Evolutionary conservation across 2,113 vertebrate genomes (phyloP).

Genomic region (Menidia beryllina): DNA sequence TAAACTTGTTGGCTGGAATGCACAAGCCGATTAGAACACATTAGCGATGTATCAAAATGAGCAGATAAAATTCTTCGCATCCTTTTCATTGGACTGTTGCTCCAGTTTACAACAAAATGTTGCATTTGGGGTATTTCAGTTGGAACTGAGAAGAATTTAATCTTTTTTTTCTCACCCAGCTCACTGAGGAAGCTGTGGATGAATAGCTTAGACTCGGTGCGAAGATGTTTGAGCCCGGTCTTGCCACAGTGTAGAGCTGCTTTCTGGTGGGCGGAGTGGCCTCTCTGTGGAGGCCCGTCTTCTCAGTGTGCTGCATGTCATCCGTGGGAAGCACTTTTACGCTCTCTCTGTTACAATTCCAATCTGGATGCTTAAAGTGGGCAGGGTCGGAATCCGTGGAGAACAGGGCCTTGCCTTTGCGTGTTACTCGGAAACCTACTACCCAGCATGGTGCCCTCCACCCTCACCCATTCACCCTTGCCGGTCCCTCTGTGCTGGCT

Average conservation of each 20-base stretch:
- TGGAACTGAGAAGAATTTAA: background rate
- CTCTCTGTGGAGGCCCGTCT: slow-evolving; percentile 47
- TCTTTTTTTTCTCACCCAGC: background rate
- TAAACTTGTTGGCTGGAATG: accelerated
- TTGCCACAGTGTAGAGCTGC: slow-evolving; percentile 30
- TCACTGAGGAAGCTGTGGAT: background rate
- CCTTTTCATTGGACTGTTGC: background rate
- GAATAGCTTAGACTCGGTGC: background rate
- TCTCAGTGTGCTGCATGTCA: slow-evolving; percentile 48
- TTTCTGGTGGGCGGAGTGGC: slow-evolving; percentile 59
- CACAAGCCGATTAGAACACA: background rate
- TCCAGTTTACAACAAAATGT: background rate
- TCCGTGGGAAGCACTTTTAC: slow-evolving; percentile 69
- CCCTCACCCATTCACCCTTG: slow-evolving; percentile 55
- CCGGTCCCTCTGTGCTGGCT: slow-evolving; percentile 35
- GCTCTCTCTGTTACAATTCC: slow-evolving; percentile 57
- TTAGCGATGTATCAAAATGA: slow-evolving; percentile 2
- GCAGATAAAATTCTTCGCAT: slow-evolving; percentile 14
- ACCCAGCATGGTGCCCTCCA: slow-evolving; percentile 61
- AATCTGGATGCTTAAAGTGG: slow-evolving; percentile 68
- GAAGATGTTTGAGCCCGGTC: slow-evolving; percentile 12
- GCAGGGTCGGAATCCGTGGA: slow-evolving; percentile 71
- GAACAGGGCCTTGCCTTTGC: slow-evolving; percentile 76
- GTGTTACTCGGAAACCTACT: slow-evolving; percentile 59
- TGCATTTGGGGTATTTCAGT: background rate